Percentiles rank a stretch among this genome's conserved stretches.
Evolutionary conservation across 1,140 invertebrate species (phyloP).

Genomic region (Drosophila melanica): DNA sequence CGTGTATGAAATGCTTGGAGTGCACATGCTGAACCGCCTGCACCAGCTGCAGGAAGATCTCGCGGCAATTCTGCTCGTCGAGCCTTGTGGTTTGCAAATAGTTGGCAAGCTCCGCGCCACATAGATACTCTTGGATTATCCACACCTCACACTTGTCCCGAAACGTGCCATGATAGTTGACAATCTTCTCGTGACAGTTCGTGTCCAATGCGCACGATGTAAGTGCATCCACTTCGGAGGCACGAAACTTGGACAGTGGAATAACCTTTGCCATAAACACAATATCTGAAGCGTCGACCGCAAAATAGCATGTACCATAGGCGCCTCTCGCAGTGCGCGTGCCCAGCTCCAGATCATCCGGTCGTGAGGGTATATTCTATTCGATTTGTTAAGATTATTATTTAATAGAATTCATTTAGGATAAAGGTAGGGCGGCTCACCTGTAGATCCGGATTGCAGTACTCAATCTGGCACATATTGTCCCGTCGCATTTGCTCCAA

Average conservation of each 20-base stretch:
- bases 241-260: slow-evolving; percentile 87
- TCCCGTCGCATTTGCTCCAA: slow-evolving; percentile 62
- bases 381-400: neutral
- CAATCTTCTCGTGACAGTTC: slow-evolving; percentile 91
- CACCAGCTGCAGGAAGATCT: slow-evolving; percentile 91
- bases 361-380: slow-evolving; percentile 60
- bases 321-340: slow-evolving; percentile 45
- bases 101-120: slow-evolving; percentile 94
- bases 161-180: slow-evolving; percentile 92
- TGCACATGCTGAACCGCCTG: slow-evolving; percentile 93
- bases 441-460: slow-evolving; percentile 61
- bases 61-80: slow-evolving; percentile 88
- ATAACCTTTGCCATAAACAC: slow-evolving; percentile 88
- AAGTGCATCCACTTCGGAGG: slow-evolving; percentile 76
- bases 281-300: slow-evolving; percentile 55
- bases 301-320: slow-evolving; percentile 74
- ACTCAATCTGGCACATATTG: slow-evolving; percentile 65
- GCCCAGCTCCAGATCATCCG: slow-evolving; percentile 68
- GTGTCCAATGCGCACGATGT: slow-evolving; percentile 64
- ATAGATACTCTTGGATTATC: slow-evolving; percentile 93
- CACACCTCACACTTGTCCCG: slow-evolving; percentile 92
- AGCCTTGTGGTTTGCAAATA: slow-evolving; percentile 87
- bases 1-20: slow-evolving; percentile 91
- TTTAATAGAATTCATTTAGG: neutral
- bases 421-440: slow-evolving; percentile 30